Base-by-base conservation (phyloP, 2,113 vertebrate genomes). In the Sander vitreus region DNA sequence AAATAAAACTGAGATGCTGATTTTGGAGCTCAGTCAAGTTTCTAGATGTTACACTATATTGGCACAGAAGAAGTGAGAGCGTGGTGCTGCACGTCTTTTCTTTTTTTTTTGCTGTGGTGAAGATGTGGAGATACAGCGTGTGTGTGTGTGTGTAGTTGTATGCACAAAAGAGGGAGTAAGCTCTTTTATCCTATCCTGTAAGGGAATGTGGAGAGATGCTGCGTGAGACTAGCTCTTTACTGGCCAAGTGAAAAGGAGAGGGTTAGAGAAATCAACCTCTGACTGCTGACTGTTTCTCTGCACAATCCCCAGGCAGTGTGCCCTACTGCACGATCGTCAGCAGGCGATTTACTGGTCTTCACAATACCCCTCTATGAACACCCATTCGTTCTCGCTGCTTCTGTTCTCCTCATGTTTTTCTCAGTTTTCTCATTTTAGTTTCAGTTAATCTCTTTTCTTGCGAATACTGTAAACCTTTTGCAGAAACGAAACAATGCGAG, bases 291-390 rank as follows among this genome's bases (percentile, higher is more conserved):
- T 81, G 83, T 85, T 85, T 89, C 69, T 77, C 84, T 75, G 69
- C 77, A 73, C 47, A 71, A 68, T 90, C 81, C 79, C 21, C 54
- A 76, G 78, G 78, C 91, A 92, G 86, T 88, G 71, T 60, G 73
- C 76, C 69, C 72, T 43, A 11, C 39, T 75, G 80, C 74, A 47
- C 74, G 80, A 75, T 66, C 48, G 54, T 76, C 86, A 78, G 79
- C 84, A 76, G 79, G 82, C 48, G 21, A 68, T 89, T 85, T 85
- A 78, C 73, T 67, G 70, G 59, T 69, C 27, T 60, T 80, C 79
- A 87, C 84, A 86, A 72, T 81, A 55, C 64, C 57, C 66, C 70
- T 58, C 78, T 91, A 89, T 92, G 80, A 92, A 65, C 85, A 65
- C 69, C 67, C 75, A 58, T 81, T 89, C 58, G 83, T 73, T 90